Evolutionary conservation across 2,888 invertebrate species (phyloP), one percentile per base, ranked within the genome.

Genomic region (Andrena dorsata): DNA sequence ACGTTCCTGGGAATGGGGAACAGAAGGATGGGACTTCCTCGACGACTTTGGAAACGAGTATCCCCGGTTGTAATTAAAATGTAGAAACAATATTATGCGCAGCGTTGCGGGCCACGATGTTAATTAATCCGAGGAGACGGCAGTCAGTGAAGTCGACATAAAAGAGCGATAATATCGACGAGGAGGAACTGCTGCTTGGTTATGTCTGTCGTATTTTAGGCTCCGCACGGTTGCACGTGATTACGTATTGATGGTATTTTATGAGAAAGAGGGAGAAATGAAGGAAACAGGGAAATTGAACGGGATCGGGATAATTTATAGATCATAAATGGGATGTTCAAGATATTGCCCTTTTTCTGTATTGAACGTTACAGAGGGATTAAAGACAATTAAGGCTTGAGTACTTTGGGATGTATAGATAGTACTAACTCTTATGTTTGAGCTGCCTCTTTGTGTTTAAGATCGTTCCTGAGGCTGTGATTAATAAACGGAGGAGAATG

Each of bases 111-210:
- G 63, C 60, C 82, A 56, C 51, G n/a, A n/a, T 61, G 49, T 83
- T 83, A 76, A 83, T 83, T 83, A 80, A 80, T 83, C 69, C 60
- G 72, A 32, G 49, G 30, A 49, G 58, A 47, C 35, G 47, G 35
- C 23, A 20, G 66, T 47, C n/a, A 41, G 41, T 23, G 13, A 35
- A 32, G 0, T n/a, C 61, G 69, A 70, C 65, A 73, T 81, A 73
- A 81, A 81, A 77, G 28, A 58, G 7, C 26, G 16, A 79, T 73
- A 66, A 74, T 66, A 79, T 75, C 64, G 60, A 28, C 47, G 49
- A 10, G 16, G 53, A 35, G 74, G 64, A 74, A 73, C 69, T 60
- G 51, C 23, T 53, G 20, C 64, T 13, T 20, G 49, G 49, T 58
- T 69, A 64, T 74, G 32, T 35, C 58, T n/a, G 53, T 35, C 68